Evolutionary conservation across 2,797 vertebrate genomes (phyloP), one percentile per base, ranked within the genome.

Genomic region (Sphaeramia orbicularis): DNA sequence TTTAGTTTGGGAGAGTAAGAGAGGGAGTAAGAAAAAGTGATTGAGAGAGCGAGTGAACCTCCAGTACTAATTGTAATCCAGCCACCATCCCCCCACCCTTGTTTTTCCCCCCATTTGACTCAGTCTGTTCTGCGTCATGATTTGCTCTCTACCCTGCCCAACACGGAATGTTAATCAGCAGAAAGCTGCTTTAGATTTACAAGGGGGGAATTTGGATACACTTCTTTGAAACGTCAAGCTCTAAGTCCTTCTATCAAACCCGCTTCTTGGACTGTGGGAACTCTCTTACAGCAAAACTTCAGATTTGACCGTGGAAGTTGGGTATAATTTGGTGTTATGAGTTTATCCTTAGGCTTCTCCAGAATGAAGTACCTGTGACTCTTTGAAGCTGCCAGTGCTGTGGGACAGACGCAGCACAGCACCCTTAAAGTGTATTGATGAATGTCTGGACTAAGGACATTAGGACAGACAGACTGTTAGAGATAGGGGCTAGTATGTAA

Each of bases 141-240:
- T 77, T 74, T 58, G 27, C 65, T 74, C 44, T 21, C 54, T 80
- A 30, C 76, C 54, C 65, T 30, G 64, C 76, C 68, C 75, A 77
- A 78, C 52, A 9, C 35, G 74, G 89, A 91, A 89, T 90, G 86
- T 90, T 92, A 92, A 90, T 90, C 86, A 86, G 75, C 60, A 86
- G 52, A 90, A 89, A 90, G 88, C 87, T 81, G 89, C 89, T 90
- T 90, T 84, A 86, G 86, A 89, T 91, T 92, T 88, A 86, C 71
- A 75, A 84, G 74, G 57, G 57, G 74, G 81, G 85, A 81, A 82
- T 89, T 86, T 87, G 79, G 66, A 81, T 78, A 55, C 73, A 56
- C 60, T 56, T 56, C 76, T 89, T 90, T 89, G 72, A 91, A 88
- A 86, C 60, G 24, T 79, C 78, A 82, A 81, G 70, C 45, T 78